Evolutionary conservation across 2,888 invertebrate species (phyloP).

Genomic region (Parthenolecanium corni): DNA sequence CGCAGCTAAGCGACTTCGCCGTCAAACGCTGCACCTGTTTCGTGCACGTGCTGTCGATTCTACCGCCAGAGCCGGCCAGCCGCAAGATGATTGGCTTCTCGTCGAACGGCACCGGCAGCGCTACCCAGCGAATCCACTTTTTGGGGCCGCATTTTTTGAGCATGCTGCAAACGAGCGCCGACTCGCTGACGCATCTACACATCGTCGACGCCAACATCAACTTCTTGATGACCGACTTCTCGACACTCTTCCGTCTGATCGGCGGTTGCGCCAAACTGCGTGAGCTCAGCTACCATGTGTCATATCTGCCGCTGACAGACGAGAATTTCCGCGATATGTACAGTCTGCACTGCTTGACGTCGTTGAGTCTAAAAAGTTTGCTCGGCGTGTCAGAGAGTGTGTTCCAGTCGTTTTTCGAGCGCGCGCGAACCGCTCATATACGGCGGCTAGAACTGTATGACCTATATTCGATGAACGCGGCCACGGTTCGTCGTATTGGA

Average conservation of each 20-base stretch:
- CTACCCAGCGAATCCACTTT: slow-evolving; percentile 15
- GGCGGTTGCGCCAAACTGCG: not conserved
- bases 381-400: slow-evolving; percentile 5
- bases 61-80: slow-evolving; percentile 14
- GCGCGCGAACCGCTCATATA: not conserved
- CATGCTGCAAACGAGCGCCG: slow-evolving; percentile 19
- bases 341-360: slow-evolving; percentile 1
- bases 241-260: slow-evolving; percentile 6
- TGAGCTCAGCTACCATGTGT: slow-evolving; percentile 17
- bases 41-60: slow-evolving; percentile 19
- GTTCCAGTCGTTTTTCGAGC: slow-evolving; percentile 8
- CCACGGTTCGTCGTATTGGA: not conserved
- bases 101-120: slow-evolving; percentile 13
- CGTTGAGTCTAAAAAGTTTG: slow-evolving; percentile 17
- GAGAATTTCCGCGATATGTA: slow-evolving; percentile 14
- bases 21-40: slow-evolving; percentile 14
- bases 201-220: slow-evolving; percentile 21
- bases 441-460: slow-evolving; percentile 7
- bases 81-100: slow-evolving; percentile 21
- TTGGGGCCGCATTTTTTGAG: slow-evolving; percentile 15
- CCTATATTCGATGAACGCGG: not conserved
- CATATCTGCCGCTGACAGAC: slow-evolving; percentile 18
- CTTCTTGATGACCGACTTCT: slow-evolving; percentile 15
- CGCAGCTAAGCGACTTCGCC: slow-evolving; percentile 3
- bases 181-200: slow-evolving; percentile 14